phyloP scores from a whole-genome alignment of 53 echinoderm and acorn worm genomes.

The Patiria pectinifera region DNA sequence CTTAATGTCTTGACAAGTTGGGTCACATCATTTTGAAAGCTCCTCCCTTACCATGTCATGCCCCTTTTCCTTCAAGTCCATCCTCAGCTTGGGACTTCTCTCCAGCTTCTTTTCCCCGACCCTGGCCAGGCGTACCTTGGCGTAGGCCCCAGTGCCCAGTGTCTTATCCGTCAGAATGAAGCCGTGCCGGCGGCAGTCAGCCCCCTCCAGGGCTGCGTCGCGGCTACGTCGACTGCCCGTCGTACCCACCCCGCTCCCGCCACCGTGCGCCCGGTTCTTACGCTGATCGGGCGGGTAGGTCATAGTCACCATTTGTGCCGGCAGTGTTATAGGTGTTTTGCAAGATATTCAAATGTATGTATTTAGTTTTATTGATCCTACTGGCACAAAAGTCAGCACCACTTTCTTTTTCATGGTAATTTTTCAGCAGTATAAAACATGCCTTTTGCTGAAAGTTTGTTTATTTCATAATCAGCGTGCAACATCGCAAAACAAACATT shows the following conservation, averaged over 20 bases:
- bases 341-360: no score
- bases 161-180: slow-evolving; percentile 85
- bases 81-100: slow-evolving; percentile 60
- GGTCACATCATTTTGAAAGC: no score
- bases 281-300: slow-evolving; percentile 27
- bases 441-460: no score
- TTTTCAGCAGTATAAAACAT: no score
- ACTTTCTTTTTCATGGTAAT: no score
- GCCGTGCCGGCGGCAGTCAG: slow-evolving; percentile 87
- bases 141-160: slow-evolving; percentile 92
- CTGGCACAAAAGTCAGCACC: no score
- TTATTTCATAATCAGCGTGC: no score
- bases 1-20: no score
- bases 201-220: slow-evolving; percentile 69
- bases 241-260: neutral
- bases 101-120: slow-evolving; percentile 84
- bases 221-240: slow-evolving; percentile 9
- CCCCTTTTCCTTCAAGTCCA: slow-evolving; percentile 82
- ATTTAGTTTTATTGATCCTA: no score
- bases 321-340: no score
- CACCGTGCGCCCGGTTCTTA: neutral
- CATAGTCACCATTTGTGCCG: slow-evolving; percentile 53
- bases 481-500: no score
- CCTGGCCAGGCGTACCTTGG: slow-evolving; percentile 88
- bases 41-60: slow-evolving; percentile 78